phyloP scores from a whole-genome alignment of 2,113 vertebrate genomes.

The Cepphus grylle region DNA sequence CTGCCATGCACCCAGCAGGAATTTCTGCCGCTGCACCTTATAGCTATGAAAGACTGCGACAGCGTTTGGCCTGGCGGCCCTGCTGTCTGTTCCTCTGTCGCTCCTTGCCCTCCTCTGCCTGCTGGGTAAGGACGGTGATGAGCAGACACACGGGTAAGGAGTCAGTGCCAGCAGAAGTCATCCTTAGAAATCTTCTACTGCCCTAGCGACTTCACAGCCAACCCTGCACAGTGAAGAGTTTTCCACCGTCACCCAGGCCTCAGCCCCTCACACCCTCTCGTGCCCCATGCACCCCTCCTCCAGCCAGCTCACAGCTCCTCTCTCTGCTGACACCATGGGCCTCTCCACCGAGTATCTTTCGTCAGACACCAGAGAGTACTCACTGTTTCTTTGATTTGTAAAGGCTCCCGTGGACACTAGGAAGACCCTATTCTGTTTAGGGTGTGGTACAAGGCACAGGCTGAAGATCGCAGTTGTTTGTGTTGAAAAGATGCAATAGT shows the following conservation, averaged over 20 bases:
- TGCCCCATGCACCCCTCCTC: fast-evolving
- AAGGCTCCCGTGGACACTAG: background rate
- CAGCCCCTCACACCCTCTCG: background rate
- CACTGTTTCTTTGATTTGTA: background rate
- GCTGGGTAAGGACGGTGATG: background rate
- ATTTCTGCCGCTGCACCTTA: background rate
- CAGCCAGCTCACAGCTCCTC: background rate
- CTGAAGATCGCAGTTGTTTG: background rate
- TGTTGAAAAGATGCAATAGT: background rate
- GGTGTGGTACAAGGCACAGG: background rate
- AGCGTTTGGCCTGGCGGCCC: background rate
- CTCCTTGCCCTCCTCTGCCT: background rate
- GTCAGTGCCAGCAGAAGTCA: background rate
- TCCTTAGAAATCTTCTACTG: background rate
- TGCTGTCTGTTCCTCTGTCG: background rate
- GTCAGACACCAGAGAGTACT: fast-evolving
- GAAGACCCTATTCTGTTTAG: background rate
- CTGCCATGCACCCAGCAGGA: background rate
- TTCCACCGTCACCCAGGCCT: background rate
- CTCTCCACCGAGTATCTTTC: background rate
- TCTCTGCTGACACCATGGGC: background rate
- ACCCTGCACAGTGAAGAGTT: background rate
- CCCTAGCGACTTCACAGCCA: background rate
- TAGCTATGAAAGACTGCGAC: background rate
- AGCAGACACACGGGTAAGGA: background rate